phyloP scores from a whole-genome alignment of 53 echinoderm and acorn worm genomes.

The Holothuria scabra region DNA sequence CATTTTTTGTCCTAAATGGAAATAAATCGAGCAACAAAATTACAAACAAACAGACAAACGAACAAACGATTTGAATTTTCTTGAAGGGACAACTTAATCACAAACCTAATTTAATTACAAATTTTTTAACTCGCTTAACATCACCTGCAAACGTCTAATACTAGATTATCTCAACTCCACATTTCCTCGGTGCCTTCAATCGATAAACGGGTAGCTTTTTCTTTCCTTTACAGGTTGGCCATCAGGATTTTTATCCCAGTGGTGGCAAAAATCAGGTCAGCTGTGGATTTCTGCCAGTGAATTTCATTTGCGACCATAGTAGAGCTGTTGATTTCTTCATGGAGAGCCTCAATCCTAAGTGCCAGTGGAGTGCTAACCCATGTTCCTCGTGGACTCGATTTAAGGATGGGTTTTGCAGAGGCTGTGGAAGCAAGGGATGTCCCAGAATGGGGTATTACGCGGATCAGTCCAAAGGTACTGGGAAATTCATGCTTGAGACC shows the following conservation, averaged over 20 bases:
- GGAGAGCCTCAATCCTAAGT: slow-evolving; percentile 56
- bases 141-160: too few species aligned
- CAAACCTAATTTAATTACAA: too few species aligned
- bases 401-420: slow-evolving; percentile 10
- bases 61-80: too few species aligned
- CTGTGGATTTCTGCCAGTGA: slow-evolving; percentile 11
- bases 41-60: too few species aligned
- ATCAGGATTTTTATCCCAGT: slow-evolving; percentile 71
- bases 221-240: slow-evolving; percentile 46
- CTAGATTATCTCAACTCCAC: too few species aligned
- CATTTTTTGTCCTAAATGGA: too few species aligned
- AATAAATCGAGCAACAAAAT: too few species aligned
- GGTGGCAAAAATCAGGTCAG: slow-evolving; percentile 60
- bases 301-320: slow-evolving; percentile 52
- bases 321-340: slow-evolving; percentile 58
- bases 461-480: slow-evolving; percentile 32
- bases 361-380: slow-evolving; percentile 53
- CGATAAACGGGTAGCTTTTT: background rate
- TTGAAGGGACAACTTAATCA: too few species aligned
- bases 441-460: slow-evolving; percentile 62
- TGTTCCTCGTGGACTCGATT: slow-evolving; percentile 52
- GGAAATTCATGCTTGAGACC: slow-evolving; percentile 56
- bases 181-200: too few species aligned
- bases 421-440: slow-evolving; percentile 40
- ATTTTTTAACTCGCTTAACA: too few species aligned